Evolutionary conservation across 2,888 invertebrate genomes (phyloP).

Genomic region (Tinea pellionella): DNA sequence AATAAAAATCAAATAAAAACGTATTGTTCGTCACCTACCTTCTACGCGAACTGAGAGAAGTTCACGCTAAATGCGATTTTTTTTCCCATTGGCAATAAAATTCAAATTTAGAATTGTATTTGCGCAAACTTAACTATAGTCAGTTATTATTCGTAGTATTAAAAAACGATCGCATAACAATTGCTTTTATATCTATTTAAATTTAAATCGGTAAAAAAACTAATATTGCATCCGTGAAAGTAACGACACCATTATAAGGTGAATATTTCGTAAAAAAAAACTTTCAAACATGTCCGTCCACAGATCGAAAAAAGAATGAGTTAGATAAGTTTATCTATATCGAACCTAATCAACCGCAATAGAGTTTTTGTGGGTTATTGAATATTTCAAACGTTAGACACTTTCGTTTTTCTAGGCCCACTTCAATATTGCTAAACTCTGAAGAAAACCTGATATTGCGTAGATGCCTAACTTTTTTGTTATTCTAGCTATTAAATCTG

Average conservation of each 20-base stretch:
- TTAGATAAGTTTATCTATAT: slow-evolving; percentile 18
- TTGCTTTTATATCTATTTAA: too few species aligned
- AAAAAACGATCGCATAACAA: too few species aligned
- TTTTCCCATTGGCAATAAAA: too few species aligned
- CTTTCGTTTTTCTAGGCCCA: slow-evolving; percentile 12
- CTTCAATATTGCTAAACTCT: neutral
- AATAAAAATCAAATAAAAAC: too few species aligned
- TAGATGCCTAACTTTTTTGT: neutral
- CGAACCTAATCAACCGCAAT: slow-evolving; percentile 21
- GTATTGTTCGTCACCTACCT: too few species aligned
- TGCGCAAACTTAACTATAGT: too few species aligned
- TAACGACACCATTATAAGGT: neutral
- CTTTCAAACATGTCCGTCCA: slow-evolving; percentile 6
- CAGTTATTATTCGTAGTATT: too few species aligned
- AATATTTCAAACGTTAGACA: slow-evolving; percentile 9
- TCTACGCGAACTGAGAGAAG: too few species aligned
- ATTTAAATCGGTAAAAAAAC: neutral
- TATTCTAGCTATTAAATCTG: neutral
- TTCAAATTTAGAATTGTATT: too few species aligned
- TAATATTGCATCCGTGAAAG: neutral
- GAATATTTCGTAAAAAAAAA: neutral
- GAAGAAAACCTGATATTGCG: slow-evolving; percentile 4
- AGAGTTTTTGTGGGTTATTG: slow-evolving; percentile 21
- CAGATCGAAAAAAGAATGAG: slow-evolving; percentile 11
- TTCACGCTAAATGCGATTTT: too few species aligned